Evolutionary conservation across 2,113 vertebrate species (phyloP), one percentile per base, ranked within the genome.

Genomic region (Equus quagga): DNA sequence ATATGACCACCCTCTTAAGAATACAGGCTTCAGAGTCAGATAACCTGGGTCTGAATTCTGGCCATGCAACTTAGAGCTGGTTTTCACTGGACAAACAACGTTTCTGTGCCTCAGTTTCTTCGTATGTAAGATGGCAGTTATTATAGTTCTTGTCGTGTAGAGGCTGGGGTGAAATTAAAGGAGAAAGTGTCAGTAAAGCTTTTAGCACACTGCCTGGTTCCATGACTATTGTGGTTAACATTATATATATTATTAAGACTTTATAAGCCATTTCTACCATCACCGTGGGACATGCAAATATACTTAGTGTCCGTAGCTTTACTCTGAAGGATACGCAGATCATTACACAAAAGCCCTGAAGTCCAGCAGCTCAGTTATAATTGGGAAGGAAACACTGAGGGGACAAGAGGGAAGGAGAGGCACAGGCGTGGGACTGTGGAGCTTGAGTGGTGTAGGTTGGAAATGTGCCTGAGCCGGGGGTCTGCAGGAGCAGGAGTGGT

Each of bases 291-390:
- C 18, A 28, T 41, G 7, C 4, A 18, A 6, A 21, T 31, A 24
- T 4, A 62, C 28, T 15, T 51, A 5, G 26, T 33, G 11, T 49
- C 36, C 0, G 0, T 51, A 78, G 69, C 41, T 73, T 65, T 51
- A 3, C 36, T 23, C 36, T 58, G 62, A 92, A 31, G 23, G 65
- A 19, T 31, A 17, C 9, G 3, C 5, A 69, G 28, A 4, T 31
- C 6, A 33, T 46, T n/a, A 28, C 33, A 24, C 36, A n/a, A 26
- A 70, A 62, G n/a, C 64, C 54, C 31, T 21, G 5, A 69, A 1
- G 44, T 67, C 83, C 9, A 8, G 36, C 82, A 51, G 44, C 36
- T 80, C 12, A 3, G 12, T 75, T 65, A 23, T 56, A 33, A 19
- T 9, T 41, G 46, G 31, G 62, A 51, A 84, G 85, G 81, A 41